Conservation (phyloP, 1,140 invertebrate genomes). For the Tetranychus urticae region DNA sequence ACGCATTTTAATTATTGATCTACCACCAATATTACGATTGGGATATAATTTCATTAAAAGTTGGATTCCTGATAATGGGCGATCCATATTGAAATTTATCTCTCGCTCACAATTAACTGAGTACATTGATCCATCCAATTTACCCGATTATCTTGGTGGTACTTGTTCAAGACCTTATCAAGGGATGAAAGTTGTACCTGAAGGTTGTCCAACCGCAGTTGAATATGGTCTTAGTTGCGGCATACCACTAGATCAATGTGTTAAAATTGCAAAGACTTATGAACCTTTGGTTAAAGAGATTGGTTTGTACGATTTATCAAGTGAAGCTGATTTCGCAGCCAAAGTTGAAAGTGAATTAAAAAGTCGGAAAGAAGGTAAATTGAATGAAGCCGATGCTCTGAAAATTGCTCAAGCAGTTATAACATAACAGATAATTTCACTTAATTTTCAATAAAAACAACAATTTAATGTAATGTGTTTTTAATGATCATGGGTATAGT, state of each 20-base stretch:
- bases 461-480: no score
- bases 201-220: conserved; percentile 19
- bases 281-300: background rate
- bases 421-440: no score
- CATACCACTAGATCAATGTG: background rate
- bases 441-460: no score
- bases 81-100: conserved; percentile 7
- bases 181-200: background rate
- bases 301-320: background rate
- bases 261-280: background rate
- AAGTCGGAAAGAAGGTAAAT: no score
- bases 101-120: conserved; percentile 2
- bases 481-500: no score
- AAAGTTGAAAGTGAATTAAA: no score
- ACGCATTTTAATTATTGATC: conserved; percentile 5
- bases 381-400: no score
- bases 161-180: background rate
- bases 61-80: background rate
- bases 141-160: conserved; percentile 12
- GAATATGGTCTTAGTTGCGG: conserved; percentile 12
- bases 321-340: no score
- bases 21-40: conserved; percentile 4
- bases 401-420: no score
- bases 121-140: conserved; percentile 7
- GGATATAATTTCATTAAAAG: background rate